Conservation (phyloP, 2,888 invertebrate genomes). For the Troides helena region DNA sequence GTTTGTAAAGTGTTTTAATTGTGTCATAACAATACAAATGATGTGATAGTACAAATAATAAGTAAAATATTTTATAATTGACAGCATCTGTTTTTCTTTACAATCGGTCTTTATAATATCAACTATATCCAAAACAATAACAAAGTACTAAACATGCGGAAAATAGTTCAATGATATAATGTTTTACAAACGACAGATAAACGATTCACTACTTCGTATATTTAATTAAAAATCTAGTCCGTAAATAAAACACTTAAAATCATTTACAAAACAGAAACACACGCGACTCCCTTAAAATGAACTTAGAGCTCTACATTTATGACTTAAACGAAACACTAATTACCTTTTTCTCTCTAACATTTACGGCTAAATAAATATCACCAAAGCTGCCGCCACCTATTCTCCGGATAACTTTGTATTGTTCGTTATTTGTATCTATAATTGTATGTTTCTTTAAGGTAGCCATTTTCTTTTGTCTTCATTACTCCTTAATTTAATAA, state of each 20-base stretch:
- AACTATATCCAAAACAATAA: slow-evolving; percentile 1
- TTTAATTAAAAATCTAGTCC: neutral
- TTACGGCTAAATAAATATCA: slow-evolving; percentile 98
- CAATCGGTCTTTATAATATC: neutral
- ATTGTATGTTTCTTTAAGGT: slow-evolving; percentile 68
- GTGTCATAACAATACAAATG: neutral
- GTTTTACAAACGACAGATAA: neutral
- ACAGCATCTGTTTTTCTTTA: neutral
- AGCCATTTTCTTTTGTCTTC: slow-evolving; percentile 76
- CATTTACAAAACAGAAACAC: slow-evolving; percentile 46
- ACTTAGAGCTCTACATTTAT: slow-evolving; percentile 8
- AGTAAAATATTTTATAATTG: slow-evolving; percentile 1
- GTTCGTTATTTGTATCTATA: slow-evolving; percentile 83
- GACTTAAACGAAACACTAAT: slow-evolving; percentile 47
- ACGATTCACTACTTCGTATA: neutral
- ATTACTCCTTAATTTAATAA: slow-evolving; percentile 71
- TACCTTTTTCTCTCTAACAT: slow-evolving; percentile 94
- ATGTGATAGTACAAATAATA: neutral
- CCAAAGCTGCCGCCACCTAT: slow-evolving; percentile 99
- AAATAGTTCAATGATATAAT: neutral
- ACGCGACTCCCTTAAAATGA: slow-evolving; percentile 40
- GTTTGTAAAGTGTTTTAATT: neutral
- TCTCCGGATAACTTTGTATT: slow-evolving; percentile 96
- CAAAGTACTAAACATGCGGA: neutral
- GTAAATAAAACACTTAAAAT: neutral